Percentiles rank a stretch among this genome's conserved stretches.
Evolutionary conservation across 92 coral and sea anemone species (phyloP).

Genomic region (Diadumene lineata): DNA sequence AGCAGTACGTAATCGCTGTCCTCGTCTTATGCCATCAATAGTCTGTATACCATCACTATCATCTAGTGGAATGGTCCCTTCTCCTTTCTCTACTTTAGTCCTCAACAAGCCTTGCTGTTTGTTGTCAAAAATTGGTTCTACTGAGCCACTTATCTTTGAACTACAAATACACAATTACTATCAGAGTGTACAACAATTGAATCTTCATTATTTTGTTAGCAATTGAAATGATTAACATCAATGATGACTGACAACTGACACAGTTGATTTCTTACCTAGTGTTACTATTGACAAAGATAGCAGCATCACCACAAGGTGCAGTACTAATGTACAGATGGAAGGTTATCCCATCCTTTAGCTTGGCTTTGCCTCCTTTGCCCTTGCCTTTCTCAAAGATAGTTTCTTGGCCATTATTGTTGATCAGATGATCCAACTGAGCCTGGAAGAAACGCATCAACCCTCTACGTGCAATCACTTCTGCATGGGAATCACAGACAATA

Average conservation of each 20-base stretch:
- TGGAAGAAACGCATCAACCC: constrained; percentile 69
- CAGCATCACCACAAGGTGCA: constrained; percentile 97
- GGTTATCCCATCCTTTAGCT: constrained; percentile 67
- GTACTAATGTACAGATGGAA: constrained; percentile 77
- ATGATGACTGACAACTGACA: background rate
- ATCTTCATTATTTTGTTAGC: background rate
- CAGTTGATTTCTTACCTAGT: constrained; percentile 15
- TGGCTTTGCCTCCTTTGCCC: constrained; percentile 54
- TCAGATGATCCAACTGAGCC: constrained; percentile 55
- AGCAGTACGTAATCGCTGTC: constrained; percentile 87
- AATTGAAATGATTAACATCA: too few relatives aligned
- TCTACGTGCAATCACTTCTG: constrained; percentile 87
- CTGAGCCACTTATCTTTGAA: constrained; percentile 16
- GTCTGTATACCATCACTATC: constrained; percentile 68
- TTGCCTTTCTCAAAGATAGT: constrained; percentile 70
- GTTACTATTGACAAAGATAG: constrained; percentile 72
- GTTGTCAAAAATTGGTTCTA: constrained; percentile 56
- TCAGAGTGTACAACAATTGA: too few relatives aligned
- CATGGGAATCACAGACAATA: constrained; percentile 83
- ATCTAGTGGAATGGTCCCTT: constrained; percentile 87
- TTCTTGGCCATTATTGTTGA: constrained; percentile 39
- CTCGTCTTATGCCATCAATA: constrained; percentile 76
- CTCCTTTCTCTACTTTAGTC: constrained; percentile 95
- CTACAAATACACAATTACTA: too few relatives aligned
- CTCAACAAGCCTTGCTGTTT: constrained; percentile 76